Percentiles rank a stretch among this genome's conserved stretches.
Evolutionary conservation across 2,113 vertebrate genomes (phyloP).

Genomic region (Nothoprocta pentlandii): DNA sequence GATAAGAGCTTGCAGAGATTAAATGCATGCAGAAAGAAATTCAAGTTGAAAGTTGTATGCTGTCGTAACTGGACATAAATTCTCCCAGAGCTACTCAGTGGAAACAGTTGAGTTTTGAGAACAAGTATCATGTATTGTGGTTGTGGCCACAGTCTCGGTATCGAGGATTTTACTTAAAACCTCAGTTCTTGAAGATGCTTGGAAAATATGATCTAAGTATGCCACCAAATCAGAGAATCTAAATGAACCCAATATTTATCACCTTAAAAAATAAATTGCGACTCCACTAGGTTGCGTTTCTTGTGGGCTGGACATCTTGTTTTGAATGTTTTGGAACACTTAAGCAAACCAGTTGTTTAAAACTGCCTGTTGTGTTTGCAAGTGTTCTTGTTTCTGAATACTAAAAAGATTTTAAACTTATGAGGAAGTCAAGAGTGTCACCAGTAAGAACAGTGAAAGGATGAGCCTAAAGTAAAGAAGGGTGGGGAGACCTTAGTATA

Average conservation of each 20-base stretch:
- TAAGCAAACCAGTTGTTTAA: not conserved
- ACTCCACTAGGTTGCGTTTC: not conserved
- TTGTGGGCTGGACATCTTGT: not conserved
- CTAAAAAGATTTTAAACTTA: not conserved
- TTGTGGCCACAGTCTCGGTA: not conserved
- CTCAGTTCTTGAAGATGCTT: not conserved
- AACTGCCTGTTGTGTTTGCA: not conserved
- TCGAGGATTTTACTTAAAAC: not conserved
- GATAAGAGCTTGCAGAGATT: not conserved
- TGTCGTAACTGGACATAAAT: not conserved
- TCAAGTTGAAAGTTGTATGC: not conserved
- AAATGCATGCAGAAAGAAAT: not conserved
- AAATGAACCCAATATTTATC: not conserved
- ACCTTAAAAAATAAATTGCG: not conserved
- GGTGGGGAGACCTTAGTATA: not conserved
- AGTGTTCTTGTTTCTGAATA: not conserved
- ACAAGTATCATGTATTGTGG: not conserved
- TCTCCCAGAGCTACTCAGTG: not conserved
- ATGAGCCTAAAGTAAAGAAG: not conserved
- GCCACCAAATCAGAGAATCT: not conserved
- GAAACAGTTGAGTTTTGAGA: fast-evolving
- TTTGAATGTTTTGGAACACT: not conserved
- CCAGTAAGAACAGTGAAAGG: not conserved
- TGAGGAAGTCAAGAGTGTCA: not conserved
- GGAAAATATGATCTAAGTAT: not conserved